Conservation (phyloP, 2,113 vertebrate species). For the Vidua macroura region DNA sequence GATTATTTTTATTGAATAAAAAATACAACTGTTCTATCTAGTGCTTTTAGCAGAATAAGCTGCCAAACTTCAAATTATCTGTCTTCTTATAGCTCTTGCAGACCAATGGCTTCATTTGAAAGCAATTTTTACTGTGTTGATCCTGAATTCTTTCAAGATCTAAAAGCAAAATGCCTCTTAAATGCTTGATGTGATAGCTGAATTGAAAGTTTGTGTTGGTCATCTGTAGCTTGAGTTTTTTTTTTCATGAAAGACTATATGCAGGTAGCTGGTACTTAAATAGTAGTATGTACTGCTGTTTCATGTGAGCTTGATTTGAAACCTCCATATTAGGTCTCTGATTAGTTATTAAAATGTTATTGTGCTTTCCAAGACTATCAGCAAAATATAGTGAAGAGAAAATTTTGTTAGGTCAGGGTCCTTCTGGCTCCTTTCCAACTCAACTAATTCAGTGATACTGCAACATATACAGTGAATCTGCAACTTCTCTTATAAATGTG, state of each 20-base stretch:
- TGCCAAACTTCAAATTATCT: neutral
- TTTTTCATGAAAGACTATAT: neutral
- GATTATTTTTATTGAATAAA: neutral
- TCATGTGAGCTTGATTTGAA: neutral
- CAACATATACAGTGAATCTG: neutral
- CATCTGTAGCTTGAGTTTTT: neutral
- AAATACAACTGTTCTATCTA: neutral
- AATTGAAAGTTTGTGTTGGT: neutral
- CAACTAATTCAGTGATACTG: neutral
- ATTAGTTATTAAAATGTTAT: neutral
- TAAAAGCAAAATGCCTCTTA: neutral
- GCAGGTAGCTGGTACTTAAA: neutral
- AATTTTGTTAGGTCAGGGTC: neutral
- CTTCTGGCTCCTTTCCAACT: neutral
- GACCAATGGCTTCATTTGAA: neutral
- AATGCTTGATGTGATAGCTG: neutral
- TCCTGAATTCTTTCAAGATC: neutral
- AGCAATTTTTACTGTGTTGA: neutral
- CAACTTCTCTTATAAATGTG: neutral
- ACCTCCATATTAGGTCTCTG: neutral
- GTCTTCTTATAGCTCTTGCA: neutral
- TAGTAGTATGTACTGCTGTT: neutral
- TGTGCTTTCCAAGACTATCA: neutral
- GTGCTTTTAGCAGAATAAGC: neutral
- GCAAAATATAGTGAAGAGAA: neutral